Percentiles rank a stretch among this genome's conserved stretches.
These are phyloP conservation scores for Polypedilum pembai DNA, from an alignment of 1,140 invertebrate species.

Conservation along the genomic window DNA sequence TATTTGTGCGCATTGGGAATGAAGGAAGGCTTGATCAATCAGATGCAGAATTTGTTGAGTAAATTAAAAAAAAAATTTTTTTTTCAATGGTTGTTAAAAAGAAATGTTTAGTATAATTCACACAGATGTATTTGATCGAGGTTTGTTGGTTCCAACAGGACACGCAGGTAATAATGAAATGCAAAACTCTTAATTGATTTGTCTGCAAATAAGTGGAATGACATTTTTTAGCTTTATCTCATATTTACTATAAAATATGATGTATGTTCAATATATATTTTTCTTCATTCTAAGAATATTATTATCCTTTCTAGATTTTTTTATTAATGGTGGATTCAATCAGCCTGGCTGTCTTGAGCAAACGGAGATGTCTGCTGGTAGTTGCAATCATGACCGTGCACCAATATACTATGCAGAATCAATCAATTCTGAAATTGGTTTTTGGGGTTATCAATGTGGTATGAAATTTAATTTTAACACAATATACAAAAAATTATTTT, in stretches of 20 bases:
- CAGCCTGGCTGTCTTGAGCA: constrained; percentile 52
- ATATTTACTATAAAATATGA: too few relatives aligned
- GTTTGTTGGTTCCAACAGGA: constrained; percentile 47
- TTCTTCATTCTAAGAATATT: too few relatives aligned
- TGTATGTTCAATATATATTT: too few relatives aligned
- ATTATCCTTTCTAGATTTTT: too few relatives aligned
- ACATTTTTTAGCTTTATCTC: too few relatives aligned
- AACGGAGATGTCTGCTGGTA: constrained; percentile 3
- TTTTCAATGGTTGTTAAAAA: neutral
- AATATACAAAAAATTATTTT: too few relatives aligned
- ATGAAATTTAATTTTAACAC: neutral
- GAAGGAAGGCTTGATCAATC: constrained; percentile 48
- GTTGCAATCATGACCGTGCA: constrained; percentile 61
- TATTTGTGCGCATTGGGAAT: constrained; percentile 46
- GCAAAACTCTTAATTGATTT: too few relatives aligned
- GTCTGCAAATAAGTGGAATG: too few relatives aligned
- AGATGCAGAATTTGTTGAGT: constrained; percentile 49
- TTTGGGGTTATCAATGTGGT: constrained; percentile 60
- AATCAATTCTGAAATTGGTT: constrained; percentile 57
- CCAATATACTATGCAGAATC: constrained; percentile 66
- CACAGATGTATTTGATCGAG: constrained; percentile 52
- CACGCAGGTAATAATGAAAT: too few relatives aligned
- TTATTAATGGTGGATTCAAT: constrained; percentile 51
- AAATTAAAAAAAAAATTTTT: neutral
- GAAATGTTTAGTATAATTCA: constrained; percentile 56